These are phyloP conservation scores for Pandemis cinnamomeana DNA, from an alignment of 2,888 invertebrate genomes.

Conservation along the genomic window DNA sequence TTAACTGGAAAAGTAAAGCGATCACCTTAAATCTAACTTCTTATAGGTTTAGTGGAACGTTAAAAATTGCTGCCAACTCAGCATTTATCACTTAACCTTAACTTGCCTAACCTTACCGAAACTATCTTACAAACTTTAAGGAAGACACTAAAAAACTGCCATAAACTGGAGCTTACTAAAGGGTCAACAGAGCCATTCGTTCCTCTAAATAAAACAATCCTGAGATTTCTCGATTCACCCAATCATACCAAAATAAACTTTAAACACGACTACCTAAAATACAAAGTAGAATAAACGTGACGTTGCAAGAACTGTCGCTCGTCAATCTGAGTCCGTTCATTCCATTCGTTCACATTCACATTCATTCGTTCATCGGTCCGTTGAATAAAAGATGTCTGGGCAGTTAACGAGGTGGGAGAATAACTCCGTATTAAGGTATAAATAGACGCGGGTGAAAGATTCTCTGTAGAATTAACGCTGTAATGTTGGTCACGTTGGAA, in stretches of 20 bases:
- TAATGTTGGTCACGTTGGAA: slow-evolving; percentile 29
- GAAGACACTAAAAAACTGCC: slow-evolving; percentile 26
- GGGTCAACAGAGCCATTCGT: slow-evolving; percentile 41
- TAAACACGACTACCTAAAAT: neutral
- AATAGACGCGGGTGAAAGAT: slow-evolving; percentile 25
- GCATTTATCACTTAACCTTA: neutral
- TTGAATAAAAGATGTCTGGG: slow-evolving; percentile 71
- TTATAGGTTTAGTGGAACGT: neutral
- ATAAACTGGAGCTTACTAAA: slow-evolving; percentile 34
- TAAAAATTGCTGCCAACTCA: slow-evolving; percentile 1
- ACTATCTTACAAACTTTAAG: slow-evolving; percentile 1
- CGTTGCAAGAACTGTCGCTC: slow-evolving; percentile 32
- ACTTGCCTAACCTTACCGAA: neutral
- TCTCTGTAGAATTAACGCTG: slow-evolving; percentile 12
- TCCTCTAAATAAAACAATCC: slow-evolving; percentile 48
- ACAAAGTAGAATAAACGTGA: neutral
- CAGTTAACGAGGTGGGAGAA: slow-evolving; percentile 63
- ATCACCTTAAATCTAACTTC: neutral
- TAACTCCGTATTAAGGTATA: slow-evolving; percentile 42
- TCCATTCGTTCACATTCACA: slow-evolving; percentile 53
- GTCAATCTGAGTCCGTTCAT: slow-evolving; percentile 45
- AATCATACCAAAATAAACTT: slow-evolving; percentile 4
- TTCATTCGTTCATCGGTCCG: slow-evolving; percentile 64
- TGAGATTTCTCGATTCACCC: slow-evolving; percentile 12
- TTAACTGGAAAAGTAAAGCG: neutral